A percentile compares a stretch with the other conserved stretches of the same genome.
Evolutionary conservation across 1,140 invertebrate genomes (phyloP).

Genomic region (Brachionus calyciflorus): DNA sequence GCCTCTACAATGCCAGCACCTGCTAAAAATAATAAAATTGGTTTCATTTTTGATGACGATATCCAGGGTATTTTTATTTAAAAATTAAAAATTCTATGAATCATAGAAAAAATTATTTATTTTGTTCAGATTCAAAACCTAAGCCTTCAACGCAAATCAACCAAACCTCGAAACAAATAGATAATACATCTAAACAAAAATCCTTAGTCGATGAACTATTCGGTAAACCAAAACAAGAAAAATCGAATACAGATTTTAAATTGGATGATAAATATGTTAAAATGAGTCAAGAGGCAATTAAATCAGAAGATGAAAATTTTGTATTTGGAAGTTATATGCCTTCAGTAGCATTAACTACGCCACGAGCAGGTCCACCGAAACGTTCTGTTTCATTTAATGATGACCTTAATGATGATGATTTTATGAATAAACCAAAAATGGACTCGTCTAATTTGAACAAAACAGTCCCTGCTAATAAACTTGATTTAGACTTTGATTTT

Average conservation of each 20-base stretch:
- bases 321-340: slow-evolving; percentile 30
- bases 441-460: background rate
- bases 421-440: background rate
- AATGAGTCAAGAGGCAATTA: background rate
- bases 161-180: background rate
- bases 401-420: background rate
- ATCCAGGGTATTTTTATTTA: background rate
- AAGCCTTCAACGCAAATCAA: background rate
- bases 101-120: background rate
- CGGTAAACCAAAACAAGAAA: background rate
- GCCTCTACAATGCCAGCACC: slow-evolving; percentile 17
- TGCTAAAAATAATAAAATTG: slow-evolving; percentile 8
- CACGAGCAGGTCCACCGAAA: background rate
- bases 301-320: slow-evolving; percentile 31
- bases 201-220: slow-evolving; percentile 24
- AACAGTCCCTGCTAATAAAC: background rate
- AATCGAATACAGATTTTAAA: background rate
- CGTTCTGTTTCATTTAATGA: slow-evolving; percentile 29
- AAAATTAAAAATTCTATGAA: too few species aligned
- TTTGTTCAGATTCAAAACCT: background rate
- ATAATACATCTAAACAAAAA: slow-evolving; percentile 11
- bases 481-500: slow-evolving; percentile 28
- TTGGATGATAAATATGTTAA: background rate
- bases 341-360: background rate
- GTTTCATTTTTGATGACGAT: slow-evolving; percentile 23